Evolutionary conservation across 2,888 invertebrate species (phyloP), one percentile per base, ranked within the genome.

Genomic region (Operophtera brumata): DNA sequence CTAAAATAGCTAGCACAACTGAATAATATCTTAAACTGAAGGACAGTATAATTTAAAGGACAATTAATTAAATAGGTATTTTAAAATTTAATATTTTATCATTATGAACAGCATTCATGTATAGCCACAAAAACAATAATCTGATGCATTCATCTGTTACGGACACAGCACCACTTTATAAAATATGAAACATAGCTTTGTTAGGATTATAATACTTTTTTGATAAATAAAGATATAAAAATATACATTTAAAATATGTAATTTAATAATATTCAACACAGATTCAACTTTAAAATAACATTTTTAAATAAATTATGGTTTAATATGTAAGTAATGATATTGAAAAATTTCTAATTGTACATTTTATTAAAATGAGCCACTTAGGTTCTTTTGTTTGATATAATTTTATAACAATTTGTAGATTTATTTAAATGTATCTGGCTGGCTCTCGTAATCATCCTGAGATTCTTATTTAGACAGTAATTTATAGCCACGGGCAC

Each of bases 141-240:
- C 34, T 11, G 25, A 55, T 14, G 39, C 47, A 51, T 49, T 52
- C 54, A 54, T 58, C 49, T 62, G 58, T 62, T 65, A 69, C 66
- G 67, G 63, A 71, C 68, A 65, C 64, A 71, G 75, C 73, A 73
- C 66, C 75, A n/a, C n/a, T n/a, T n/a, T n/a, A n/a, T n/a, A n/a
- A n/a, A n/a, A n/a, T n/a, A 20, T 20, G 20, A 20, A 75, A 63
- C 61, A 73, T 75, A 76, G 69, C 72, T 75, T 69, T 76, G 72
- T 76, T 77, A 69, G 72, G 64, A 74, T 75, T 75, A 77, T 20
- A 82, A 85, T 86, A 84, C 79, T 84, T 84, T 54, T 67, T 71
- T 75, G 73, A 82, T 82, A 85, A 86, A 86, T 83, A 83, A 85
- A 82, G 71, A 82, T 86, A 86, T 85, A 86, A 86, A 87, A 86